A percentile compares a stretch with the other conserved stretches of the same genome.
Conservation (phyloP, 2,888 invertebrate genomes). For the Rhamnusium bicolor region DNA sequence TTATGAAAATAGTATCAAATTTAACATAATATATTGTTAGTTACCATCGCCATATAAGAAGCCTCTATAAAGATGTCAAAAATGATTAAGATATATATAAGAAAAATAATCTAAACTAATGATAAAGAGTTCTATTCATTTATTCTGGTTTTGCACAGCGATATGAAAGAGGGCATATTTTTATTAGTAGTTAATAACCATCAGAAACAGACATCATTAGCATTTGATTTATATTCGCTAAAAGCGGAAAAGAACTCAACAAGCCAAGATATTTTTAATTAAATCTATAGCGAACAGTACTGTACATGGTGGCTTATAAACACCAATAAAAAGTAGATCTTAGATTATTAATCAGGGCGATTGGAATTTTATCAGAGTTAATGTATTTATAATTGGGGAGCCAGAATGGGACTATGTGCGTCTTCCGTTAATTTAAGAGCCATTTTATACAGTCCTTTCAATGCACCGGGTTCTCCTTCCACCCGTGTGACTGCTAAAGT, state of each 20-base stretch:
- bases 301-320: background rate
- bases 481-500: no score
- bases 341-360: background rate
- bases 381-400: no score
- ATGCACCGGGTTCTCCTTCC: no score
- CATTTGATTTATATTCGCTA: slow-evolving; percentile 45
- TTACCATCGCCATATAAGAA: background rate
- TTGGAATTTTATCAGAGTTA: no score
- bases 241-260: slow-evolving; percentile 36
- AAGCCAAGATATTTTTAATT: slow-evolving; percentile 31
- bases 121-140: slow-evolving; percentile 29
- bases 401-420: no score
- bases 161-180: slow-evolving; percentile 36
- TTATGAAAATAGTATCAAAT: no score
- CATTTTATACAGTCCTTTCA: no score
- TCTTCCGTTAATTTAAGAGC: no score
- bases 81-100: background rate
- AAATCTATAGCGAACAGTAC: background rate
- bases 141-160: slow-evolving; percentile 35
- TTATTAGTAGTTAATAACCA: slow-evolving; percentile 45
- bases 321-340: background rate
- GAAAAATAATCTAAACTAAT: background rate
- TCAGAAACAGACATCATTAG: slow-evolving; percentile 47
- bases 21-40: no score
- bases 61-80: background rate